Evolutionary conservation across 2,888 invertebrate genomes (phyloP), one percentile per base, ranked within the genome.

Genomic region (Mythimna lalbum): DNA sequence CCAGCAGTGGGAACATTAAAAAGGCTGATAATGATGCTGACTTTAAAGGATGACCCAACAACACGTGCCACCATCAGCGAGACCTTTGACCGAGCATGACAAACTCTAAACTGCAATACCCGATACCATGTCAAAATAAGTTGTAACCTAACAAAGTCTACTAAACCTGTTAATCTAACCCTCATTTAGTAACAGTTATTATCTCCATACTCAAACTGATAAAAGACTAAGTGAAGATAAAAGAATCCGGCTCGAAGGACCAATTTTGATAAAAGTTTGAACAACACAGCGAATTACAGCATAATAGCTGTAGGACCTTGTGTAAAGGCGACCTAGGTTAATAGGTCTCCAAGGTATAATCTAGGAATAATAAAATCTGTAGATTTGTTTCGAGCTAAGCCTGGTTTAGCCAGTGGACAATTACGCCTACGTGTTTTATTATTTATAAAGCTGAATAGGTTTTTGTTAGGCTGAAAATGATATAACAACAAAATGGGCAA

Each of bases 291-390:
- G 47, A 21, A 62, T 70, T 77, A 47, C 56, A 7, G 21, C 9
- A 33, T 43, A 47, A 31, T 56, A 57, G 50, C 60, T 57, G 43
- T 39, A 39, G 57, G 36, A 7, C 17, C 36, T 36, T 52, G 27
- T 69, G 57, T 47, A 49, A 72, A 33, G 27, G 21, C 33, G 43
- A 43, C 43, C 53, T 47, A 64, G 50, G 43, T 59, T 73, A 36
- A 63, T n/a, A 27, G 33, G 43, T 1, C 67, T 19, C 62, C n/a
- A 2, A 55, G 21, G 50, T 52, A 21, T 78, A 36, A 63, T 78
- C 50, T 36, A 52, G 36, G 36, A 57, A 69, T 73, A 69, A 77
- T 77, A 61, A 69, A 77, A 77, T 52, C 36, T 47, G 7, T 1
- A 36, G 21, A 43, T 47, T 52, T 47, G 61, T 69, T 50, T 74